Evolutionary conservation across 2,888 invertebrate genomes (phyloP), one percentile per base, ranked within the genome.

Genomic region (Amphipyra berbera): DNA sequence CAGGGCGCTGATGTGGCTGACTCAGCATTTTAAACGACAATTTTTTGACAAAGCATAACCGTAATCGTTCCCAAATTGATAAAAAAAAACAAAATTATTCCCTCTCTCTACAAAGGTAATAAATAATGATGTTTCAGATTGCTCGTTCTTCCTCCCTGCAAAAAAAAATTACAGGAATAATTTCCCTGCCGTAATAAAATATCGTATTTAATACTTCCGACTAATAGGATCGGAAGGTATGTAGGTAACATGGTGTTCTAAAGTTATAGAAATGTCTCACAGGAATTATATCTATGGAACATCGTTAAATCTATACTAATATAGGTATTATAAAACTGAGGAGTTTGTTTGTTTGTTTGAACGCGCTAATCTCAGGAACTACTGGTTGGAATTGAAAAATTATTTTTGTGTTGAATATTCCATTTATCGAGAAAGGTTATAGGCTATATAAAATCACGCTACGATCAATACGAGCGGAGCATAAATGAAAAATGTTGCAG

Each of bases 221-320:
- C 21, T 6, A n/a, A 55, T 73, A 67, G 41, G 12, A 47, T 66
- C 68, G 50, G 13, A 10, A 35, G 10, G 30, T 41, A 33, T 52
- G 45, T 52, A 48, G 27, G 15, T 12, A 12, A 3, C 3, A 2
- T n/a, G n/a, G 37, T 12, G 30, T 52, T 27, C 54, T 41, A 38
- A 60, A 60, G 73, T 73, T 55, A 67, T 47, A 40, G 54, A 50
- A 47, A 59, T 42, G 40, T 69, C 69, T 73, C 69, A n/a, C 30
- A 48, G 73, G 73, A 68, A 42, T 55, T 10, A 38, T 47, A 37
- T 49, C 48, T 52, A 67, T 15, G 14, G 14, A n/a, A n/a, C n/a
- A n/a, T n/a, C n/a, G n/a, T n/a, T n/a, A n/a, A n/a, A n/a, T n/a
- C n/a, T n/a, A 41, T 53, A 73, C n/a, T n/a, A n/a, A n/a, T n/a